These are phyloP conservation scores for Lanistes nyassanus DNA, from an alignment of 1,140 invertebrate species.

Conservation along the genomic window DNA sequence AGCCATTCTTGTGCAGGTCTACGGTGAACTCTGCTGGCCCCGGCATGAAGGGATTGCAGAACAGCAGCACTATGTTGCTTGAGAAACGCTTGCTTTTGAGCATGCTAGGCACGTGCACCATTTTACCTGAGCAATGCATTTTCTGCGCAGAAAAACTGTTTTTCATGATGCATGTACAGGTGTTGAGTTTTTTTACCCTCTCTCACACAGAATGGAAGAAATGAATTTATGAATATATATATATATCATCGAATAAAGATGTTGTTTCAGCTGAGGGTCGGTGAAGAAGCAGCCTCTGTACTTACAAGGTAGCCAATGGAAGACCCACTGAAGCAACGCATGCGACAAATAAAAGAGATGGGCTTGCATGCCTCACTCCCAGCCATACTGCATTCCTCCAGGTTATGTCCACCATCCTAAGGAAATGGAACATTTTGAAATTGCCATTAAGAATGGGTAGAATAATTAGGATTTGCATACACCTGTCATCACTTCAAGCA, in stretches of 20 bases:
- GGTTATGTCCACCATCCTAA: background rate
- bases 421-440: background rate
- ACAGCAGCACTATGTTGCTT: conserved; percentile 40
- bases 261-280: too few relatives aligned
- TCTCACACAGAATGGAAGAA: too few relatives aligned
- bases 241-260: too few relatives aligned
- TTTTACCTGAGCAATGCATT: conserved; percentile 50
- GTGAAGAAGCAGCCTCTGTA: background rate
- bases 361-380: conserved; percentile 27
- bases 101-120: conserved; percentile 28
- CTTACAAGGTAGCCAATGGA: conserved; percentile 51
- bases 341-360: conserved; percentile 53
- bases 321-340: conserved; percentile 58
- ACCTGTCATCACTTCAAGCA: too few relatives aligned
- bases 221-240: too few relatives aligned
- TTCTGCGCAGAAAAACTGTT: conserved; percentile 42
- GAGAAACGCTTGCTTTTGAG: conserved; percentile 30
- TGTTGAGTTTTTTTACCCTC: too few relatives aligned
- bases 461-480: too few relatives aligned
- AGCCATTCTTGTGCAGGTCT: conserved; percentile 47
- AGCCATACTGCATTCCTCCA: conserved; percentile 2
- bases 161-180: too few relatives aligned
- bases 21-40: conserved; percentile 38
- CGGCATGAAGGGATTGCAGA: conserved; percentile 53
- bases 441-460: too few relatives aligned